Evolutionary conservation across 1,140 invertebrate species (phyloP).

Genomic region (Centruroides sculpturatus): DNA sequence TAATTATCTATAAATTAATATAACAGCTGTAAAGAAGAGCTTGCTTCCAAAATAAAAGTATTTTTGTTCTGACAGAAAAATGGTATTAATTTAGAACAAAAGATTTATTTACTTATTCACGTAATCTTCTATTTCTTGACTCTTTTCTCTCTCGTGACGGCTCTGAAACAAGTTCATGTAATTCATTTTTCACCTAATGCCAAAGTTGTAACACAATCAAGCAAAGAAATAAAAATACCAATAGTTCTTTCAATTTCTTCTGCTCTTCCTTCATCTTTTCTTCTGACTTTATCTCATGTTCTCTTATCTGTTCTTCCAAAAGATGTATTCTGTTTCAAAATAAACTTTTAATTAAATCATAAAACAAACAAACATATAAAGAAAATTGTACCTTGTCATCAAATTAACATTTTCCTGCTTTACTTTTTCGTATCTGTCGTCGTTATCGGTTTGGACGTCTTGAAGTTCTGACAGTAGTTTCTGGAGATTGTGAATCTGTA

Average conservation of each 20-base stretch:
- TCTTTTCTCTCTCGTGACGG: constrained; percentile 67
- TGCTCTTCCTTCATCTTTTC: neutral
- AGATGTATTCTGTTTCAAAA: neutral
- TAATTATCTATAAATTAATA: too few relatives aligned
- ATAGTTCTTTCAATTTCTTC: neutral
- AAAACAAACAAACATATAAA: too few relatives aligned
- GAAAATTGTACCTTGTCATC: neutral
- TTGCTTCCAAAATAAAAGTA: too few relatives aligned
- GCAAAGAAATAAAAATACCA: neutral
- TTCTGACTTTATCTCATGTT: neutral
- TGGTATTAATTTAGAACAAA: too few relatives aligned
- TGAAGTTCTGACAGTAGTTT: too few relatives aligned
- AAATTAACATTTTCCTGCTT: neutral
- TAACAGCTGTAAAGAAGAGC: too few relatives aligned
- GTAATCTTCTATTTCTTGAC: constrained; percentile 68
- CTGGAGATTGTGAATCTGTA: too few relatives aligned
- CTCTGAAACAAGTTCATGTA: constrained; percentile 21
- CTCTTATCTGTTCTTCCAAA: neutral
- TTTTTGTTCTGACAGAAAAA: too few relatives aligned
- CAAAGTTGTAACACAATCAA: too few relatives aligned
- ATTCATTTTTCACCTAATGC: too few relatives aligned
- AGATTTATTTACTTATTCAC: constrained; percentile 42
- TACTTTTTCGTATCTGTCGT: neutral
- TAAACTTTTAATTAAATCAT: too few relatives aligned
- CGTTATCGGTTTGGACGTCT: neutral